Conservation (phyloP, 1,140 invertebrate species). For the Scaptomyza montana region DNA sequence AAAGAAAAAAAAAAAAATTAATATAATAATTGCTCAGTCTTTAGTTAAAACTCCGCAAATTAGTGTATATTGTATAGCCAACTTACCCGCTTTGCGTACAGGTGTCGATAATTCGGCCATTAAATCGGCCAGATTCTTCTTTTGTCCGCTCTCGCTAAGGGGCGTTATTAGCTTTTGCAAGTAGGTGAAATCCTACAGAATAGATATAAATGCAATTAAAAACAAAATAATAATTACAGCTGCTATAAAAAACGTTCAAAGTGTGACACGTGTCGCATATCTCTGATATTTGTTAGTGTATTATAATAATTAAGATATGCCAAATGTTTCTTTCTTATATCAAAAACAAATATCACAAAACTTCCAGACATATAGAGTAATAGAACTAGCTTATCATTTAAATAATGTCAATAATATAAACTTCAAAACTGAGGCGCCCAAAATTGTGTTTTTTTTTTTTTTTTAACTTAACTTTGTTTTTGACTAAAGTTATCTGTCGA, state of each 20-base stretch:
- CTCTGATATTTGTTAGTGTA: background rate
- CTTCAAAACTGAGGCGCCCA: too few relatives aligned
- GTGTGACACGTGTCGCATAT: background rate
- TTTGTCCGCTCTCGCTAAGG: constrained; percentile 88
- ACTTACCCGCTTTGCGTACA: constrained; percentile 79
- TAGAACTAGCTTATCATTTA: too few relatives aligned
- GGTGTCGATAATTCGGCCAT: constrained; percentile 87
- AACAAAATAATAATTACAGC: background rate
- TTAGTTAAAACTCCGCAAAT: constrained; percentile 39
- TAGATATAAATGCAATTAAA: background rate
- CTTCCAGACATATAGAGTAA: too few relatives aligned
- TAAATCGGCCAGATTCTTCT: constrained; percentile 89
- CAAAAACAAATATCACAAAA: too few relatives aligned
- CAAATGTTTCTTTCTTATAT: too few relatives aligned
- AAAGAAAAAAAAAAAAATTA: background rate
- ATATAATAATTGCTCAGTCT: constrained; percentile 6
- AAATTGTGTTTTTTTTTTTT: too few relatives aligned
- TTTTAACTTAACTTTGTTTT: too few relatives aligned
- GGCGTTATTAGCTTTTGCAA: constrained; percentile 92
- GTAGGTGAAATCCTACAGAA: constrained; percentile 86
- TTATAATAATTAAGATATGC: background rate
- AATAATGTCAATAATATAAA: too few relatives aligned
- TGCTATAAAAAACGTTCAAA: background rate
- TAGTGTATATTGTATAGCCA: constrained; percentile 11
- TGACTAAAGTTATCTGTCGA: too few relatives aligned